A percentile compares a stretch with the other conserved stretches of the same genome.
Evolutionary conservation across 2,797 vertebrate genomes (phyloP).

Genomic region (Potorous gilbertii): DNA sequence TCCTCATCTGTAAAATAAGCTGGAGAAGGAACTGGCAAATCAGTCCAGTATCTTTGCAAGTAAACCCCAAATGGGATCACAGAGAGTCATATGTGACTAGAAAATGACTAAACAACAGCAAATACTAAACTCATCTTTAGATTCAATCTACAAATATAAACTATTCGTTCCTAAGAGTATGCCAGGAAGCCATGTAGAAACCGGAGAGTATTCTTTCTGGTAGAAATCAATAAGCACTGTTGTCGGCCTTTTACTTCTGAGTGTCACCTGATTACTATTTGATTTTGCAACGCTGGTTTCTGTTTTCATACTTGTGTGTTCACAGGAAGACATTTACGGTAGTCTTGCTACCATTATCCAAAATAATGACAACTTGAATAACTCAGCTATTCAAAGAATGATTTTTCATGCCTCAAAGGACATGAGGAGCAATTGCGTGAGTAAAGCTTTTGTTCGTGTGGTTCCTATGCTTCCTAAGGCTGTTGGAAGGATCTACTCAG

Average conservation of each 20-base stretch:
- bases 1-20: neutral
- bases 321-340: conserved; percentile 77
- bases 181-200: neutral
- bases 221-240: neutral
- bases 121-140: neutral
- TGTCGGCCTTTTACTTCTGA: neutral
- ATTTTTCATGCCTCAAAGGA: conserved; percentile 78
- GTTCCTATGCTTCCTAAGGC: neutral
- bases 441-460: conserved; percentile 24
- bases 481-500: neutral
- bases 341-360: conserved; percentile 72
- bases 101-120: neutral
- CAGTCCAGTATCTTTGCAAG: neutral
- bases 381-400: conserved; percentile 69
- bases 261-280: conserved; percentile 11
- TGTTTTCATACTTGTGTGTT: conserved; percentile 51
- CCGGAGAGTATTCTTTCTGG: neutral
- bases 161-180: neutral
- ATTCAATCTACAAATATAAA: neutral
- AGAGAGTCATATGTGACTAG: neutral
- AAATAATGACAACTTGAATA: conserved; percentile 70
- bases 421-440: conserved; percentile 70
- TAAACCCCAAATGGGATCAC: neutral
- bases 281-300: conserved; percentile 28
- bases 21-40: neutral